These are phyloP conservation scores for Spodoptera littoralis DNA, from an alignment of 2,888 invertebrate genomes.

Conservation along the genomic window DNA sequence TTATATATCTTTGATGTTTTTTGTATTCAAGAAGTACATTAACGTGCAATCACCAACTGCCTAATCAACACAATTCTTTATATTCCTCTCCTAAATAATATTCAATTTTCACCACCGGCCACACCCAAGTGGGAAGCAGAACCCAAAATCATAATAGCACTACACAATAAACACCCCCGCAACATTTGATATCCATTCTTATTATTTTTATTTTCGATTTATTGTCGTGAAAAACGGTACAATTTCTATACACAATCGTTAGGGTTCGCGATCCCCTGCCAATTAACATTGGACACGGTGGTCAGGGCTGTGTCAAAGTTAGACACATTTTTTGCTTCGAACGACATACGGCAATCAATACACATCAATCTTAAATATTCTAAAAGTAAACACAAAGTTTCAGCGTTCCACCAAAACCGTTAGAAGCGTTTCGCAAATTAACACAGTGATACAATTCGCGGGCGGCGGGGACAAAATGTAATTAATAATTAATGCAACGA, in stretches of 20 bases:
- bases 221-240: constrained; percentile 79
- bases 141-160: constrained; percentile 65
- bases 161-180: constrained; percentile 81
- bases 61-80: neutral
- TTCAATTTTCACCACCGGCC: constrained; percentile 32
- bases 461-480: constrained; percentile 62
- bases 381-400: constrained; percentile 45
- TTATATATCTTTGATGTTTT: too few species aligned
- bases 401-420: constrained; percentile 41
- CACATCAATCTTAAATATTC: constrained; percentile 44
- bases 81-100: constrained; percentile 21
- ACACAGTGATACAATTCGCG: constrained; percentile 62
- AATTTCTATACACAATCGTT: constrained; percentile 74
- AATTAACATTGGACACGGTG: constrained; percentile 86
- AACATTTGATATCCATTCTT: constrained; percentile 72
- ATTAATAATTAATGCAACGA: constrained; percentile 81
- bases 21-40: neutral
- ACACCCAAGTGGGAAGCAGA: constrained; percentile 48
- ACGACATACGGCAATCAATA: constrained; percentile 68
- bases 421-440: constrained; percentile 63
- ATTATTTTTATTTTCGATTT: constrained; percentile 81
- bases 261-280: constrained; percentile 83
- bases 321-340: constrained; percentile 75
- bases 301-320: constrained; percentile 82
- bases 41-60: neutral